Base-by-base conservation (phyloP, 2,113 vertebrate genomes). In the Cottus gobio region DNA sequence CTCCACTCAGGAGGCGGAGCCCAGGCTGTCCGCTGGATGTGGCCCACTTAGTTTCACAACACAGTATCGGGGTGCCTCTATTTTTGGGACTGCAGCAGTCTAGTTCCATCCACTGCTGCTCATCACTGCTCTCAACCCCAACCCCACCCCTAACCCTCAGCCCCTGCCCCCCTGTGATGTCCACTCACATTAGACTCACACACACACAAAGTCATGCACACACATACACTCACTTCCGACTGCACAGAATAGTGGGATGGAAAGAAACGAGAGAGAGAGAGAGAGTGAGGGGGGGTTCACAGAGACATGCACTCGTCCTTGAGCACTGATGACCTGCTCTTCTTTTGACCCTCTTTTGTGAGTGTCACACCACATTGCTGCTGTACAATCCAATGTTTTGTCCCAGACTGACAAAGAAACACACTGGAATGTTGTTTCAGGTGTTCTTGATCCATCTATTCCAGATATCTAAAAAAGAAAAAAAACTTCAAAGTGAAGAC, bases 141-240 rank as follows among this genome's bases (percentile, higher is more conserved):
- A 69, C 77, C 72, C 77, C 61, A 79, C 78, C 87, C 84, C 84
- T 79, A 72, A 88, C 79, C 88, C 87, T 63, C 72, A 65, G 66
- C 75, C 77, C 72, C 76, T 71, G 62, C 77, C 71, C 79, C 66
- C 77, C 77, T 70, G 62, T 61, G 42, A 83, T 75, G 92, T 92
- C 92, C 73, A 46, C 61, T 91, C 88, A 75, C 69, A 92, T 94
- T 88, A 91, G 81, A 46, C 83, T 93, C 90, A 89, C 80, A 81
- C 81, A 72, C 56, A 76, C 57, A 64, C 15, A 52, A 31, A 54
- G 52, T 24, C 54, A 56, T 11, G 8, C 85, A 64, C 44, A 46
- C 16, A 18, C 44, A 46, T 16, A 44, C 42, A 44, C 15, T 5
- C 42, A 2, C 67, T 48, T 71, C 58, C 66, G 48, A 81, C 85